Conservation (phyloP, 2,113 vertebrate species). For the Colistium nudipinnis region DNA sequence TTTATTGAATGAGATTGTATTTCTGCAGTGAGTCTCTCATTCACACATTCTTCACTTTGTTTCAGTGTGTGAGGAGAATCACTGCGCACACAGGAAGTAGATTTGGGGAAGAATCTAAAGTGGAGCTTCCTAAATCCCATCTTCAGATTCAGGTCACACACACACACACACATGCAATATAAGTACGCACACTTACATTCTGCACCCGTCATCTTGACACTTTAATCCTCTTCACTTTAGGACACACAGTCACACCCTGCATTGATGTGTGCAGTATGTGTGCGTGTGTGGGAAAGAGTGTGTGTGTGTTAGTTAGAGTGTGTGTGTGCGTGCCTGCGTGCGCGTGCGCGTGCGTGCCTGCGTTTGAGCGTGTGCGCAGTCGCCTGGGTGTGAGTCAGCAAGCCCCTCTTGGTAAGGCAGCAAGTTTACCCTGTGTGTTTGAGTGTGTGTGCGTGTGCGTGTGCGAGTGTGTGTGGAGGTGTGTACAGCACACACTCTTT, state of each 20-base stretch:
- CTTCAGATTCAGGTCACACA: conserved; percentile 16
- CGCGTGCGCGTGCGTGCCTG: conserved; percentile 17
- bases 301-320: conserved; percentile 16
- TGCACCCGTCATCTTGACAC: conserved; percentile 55
- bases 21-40: too few relatives aligned
- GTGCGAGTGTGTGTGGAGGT: neutral
- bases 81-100: too few relatives aligned
- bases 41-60: too few relatives aligned
- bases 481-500: conserved; percentile 30
- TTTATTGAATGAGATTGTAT: too few relatives aligned
- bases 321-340: conserved; percentile 39
- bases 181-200: neutral
- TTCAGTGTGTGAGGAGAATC: too few relatives aligned
- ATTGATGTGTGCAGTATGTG: conserved; percentile 15
- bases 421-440: conserved; percentile 35
- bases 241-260: conserved; percentile 60
- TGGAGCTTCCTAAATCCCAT: neutral
- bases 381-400: conserved; percentile 31
- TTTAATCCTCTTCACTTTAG: conserved; percentile 61
- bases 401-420: conserved; percentile 65
- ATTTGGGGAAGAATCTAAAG: conserved; percentile 18
- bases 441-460: neutral
- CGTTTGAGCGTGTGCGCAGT: conserved; percentile 40
- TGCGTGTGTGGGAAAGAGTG: conserved; percentile 1
- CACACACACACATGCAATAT: conserved; percentile 7